Evolutionary conservation across 2,888 invertebrate genomes (phyloP), one percentile per base, ranked within the genome.

Genomic region (Smittia sp.): DNA sequence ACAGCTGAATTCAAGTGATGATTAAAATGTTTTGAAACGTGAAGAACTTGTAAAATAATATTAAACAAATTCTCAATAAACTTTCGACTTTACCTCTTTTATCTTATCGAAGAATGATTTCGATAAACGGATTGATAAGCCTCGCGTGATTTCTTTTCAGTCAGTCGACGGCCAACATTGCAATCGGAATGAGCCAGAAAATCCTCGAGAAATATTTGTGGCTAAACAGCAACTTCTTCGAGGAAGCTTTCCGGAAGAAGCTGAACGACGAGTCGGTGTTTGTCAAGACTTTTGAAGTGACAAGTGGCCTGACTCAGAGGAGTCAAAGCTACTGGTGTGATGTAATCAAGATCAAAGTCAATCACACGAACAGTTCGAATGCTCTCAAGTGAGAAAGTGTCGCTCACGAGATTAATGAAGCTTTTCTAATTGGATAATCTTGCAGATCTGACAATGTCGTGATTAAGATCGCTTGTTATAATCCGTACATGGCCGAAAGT

Each of bases 201-300:
- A 2, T 72, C 38, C 22, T 62, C 2, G 27, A 27, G 15, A 72
- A 72, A 62, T 24, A 72, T 38, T 25, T 72, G 0, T 72, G 54
- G 18, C 18, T 72, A 18, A 72, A 72, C 52, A 63, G 32, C 22
- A n/a, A 32, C 3, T 62, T 72, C 22, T 62, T 72, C 25, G 72
- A 72, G 18, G 25, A 72, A 7, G n/a, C 27, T 4, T 13, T 72
- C 0, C 9, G 62, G 6, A n/a, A 62, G 15, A 9, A 62, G 11
- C 38, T 22, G 25, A 20, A 62, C 1, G 72, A 72, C 39, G 6
- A 38, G 0, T 25, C 72, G n/a, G 54, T 72, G 11, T 72, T 62
- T 63, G 11, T 72, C 15, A 72, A 72, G 54, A 72, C 72, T 13
- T 72, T 72, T 62, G 62, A 72, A 39, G 39, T 72, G 2, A 6